Conservation (phyloP, 2,888 invertebrate genomes). For the Choristoneura rosaceana region DNA sequence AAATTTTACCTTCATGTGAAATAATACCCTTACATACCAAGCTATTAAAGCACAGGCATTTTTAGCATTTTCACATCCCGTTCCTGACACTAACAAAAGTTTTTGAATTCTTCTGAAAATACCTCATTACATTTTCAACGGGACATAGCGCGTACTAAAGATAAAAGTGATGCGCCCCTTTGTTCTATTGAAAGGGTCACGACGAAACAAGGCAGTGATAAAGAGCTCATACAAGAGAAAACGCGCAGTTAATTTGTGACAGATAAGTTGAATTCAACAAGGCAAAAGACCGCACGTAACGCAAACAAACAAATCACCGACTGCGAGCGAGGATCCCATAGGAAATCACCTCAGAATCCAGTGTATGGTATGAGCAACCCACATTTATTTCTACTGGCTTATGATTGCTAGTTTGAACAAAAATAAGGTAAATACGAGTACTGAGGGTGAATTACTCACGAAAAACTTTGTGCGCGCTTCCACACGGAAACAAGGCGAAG, state of each 20-base stretch:
- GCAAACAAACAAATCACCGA: slow-evolving; percentile 35
- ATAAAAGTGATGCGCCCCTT: slow-evolving; percentile 35
- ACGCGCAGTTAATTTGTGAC: slow-evolving; percentile 23
- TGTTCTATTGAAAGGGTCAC: slow-evolving; percentile 38
- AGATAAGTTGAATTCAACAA: slow-evolving; percentile 30
- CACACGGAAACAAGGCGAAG: slow-evolving; percentile 11
- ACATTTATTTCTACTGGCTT: slow-evolving; percentile 31
- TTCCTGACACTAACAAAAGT: slow-evolving; percentile 9
- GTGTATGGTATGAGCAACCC: slow-evolving; percentile 17
- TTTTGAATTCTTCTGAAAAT: slow-evolving; percentile 26
- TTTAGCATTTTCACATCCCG: slow-evolving; percentile 9
- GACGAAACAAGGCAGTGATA: slow-evolving; percentile 28
- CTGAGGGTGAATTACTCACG: slow-evolving; percentile 26
- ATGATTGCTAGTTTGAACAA: slow-evolving; percentile 38
- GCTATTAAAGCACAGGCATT: not conserved
- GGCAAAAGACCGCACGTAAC: slow-evolving; percentile 14
- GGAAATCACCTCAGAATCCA: slow-evolving; percentile 36
- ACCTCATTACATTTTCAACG: slow-evolving; percentile 27
- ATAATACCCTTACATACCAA: not conserved
- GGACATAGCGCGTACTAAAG: slow-evolving; percentile 27
- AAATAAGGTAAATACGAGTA: slow-evolving; percentile 25
- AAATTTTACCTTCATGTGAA: not conserved
- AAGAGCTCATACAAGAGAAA: slow-evolving; percentile 19
- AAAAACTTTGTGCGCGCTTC: slow-evolving; percentile 10
- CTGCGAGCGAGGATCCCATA: slow-evolving; percentile 26